These are phyloP conservation scores for Drosophila funebris DNA, from an alignment of 1,140 invertebrate species.

Conservation along the genomic window DNA sequence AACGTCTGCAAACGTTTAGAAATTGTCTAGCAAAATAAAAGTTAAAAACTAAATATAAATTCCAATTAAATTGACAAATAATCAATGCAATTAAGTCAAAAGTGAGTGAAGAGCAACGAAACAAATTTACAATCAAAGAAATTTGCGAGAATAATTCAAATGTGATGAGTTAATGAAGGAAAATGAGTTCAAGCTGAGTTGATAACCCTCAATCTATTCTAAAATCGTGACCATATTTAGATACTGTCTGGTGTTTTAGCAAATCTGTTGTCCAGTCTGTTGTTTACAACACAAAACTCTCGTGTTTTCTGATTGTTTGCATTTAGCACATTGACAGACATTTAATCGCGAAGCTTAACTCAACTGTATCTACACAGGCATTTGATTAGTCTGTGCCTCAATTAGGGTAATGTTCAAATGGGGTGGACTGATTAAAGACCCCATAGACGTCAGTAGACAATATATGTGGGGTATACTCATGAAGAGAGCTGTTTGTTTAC, in stretches of 20 bases:
- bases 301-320: slow-evolving; percentile 6
- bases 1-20: neutral
- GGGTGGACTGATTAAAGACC: neutral
- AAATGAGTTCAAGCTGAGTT: neutral
- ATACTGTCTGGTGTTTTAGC: neutral
- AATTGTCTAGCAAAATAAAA: no score
- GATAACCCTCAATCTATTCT: neutral
- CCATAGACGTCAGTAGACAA: neutral
- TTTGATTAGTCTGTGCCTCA: slow-evolving; percentile 1
- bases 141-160: no score
- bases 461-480: neutral
- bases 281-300: slow-evolving; percentile 49
- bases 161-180: slow-evolving; percentile 1
- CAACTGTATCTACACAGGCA: neutral
- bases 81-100: slow-evolving; percentile 11
- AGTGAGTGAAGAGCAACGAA: slow-evolving; percentile 18
- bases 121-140: neutral
- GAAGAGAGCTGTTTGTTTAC: slow-evolving; percentile 21
- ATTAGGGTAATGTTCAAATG: slow-evolving; percentile 12
- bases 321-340: slow-evolving; percentile 18
- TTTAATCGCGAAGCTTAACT: neutral
- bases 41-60: slow-evolving; percentile 23
- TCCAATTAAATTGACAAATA: slow-evolving; percentile 16
- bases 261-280: slow-evolving; percentile 25
- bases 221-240: no score